A percentile compares a stretch with the other conserved stretches of the same genome.
These are phyloP conservation scores for Megatriorchis doriae DNA, from an alignment of 2,113 vertebrate species.

Conservation along the genomic window DNA sequence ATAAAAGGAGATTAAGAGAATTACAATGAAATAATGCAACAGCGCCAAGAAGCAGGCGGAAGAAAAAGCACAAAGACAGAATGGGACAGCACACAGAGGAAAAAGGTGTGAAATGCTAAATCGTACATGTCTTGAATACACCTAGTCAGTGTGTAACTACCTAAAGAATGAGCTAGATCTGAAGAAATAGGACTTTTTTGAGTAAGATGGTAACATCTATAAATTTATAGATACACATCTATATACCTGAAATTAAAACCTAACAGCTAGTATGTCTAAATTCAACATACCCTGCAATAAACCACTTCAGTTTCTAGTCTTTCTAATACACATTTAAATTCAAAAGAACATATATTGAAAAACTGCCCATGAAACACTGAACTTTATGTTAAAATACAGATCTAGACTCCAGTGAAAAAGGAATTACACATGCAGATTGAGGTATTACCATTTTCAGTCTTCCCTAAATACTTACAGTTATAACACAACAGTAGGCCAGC, in stretches of 20 bases:
- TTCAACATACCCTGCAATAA: background rate
- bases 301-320: background rate
- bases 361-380: background rate
- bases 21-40: background rate
- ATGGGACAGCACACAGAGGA: background rate
- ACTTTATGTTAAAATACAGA: background rate
- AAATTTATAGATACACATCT: background rate
- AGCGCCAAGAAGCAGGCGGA: background rate
- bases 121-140: background rate
- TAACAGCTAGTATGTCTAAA: background rate
- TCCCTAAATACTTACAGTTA: constrained; percentile 87
- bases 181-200: background rate
- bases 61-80: background rate
- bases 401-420: background rate
- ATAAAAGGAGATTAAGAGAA: background rate
- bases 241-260: background rate
- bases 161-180: background rate
- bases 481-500: constrained; percentile 93
- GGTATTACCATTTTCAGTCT: background rate
- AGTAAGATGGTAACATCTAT: background rate
- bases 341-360: background rate
- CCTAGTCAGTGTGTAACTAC: background rate
- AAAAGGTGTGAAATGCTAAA: background rate
- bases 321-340: background rate
- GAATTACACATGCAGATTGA: background rate